Conservation (phyloP, 1,140 invertebrate genomes). For the Anadara kagoshimensis region DNA sequence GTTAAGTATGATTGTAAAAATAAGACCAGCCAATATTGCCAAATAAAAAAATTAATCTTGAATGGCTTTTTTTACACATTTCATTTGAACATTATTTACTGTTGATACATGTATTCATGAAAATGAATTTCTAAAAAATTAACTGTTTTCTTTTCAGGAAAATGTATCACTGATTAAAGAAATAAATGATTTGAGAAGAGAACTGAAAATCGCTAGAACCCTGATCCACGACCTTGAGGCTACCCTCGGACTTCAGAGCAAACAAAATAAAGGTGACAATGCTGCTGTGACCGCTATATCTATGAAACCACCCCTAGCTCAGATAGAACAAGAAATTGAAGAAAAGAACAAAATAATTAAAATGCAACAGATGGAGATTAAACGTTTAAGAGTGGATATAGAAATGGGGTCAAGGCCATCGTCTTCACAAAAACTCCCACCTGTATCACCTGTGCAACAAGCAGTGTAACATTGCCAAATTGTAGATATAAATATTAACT, state of each 20-base stretch:
- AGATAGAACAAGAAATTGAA: conserved; percentile 79
- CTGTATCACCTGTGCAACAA: neutral
- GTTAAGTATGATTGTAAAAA: too few species aligned
- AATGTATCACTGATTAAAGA: conserved; percentile 85
- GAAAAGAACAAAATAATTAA: conserved; percentile 74
- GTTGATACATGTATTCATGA: neutral
- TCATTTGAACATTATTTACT: too few species aligned
- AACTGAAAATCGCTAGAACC: conserved; percentile 80
- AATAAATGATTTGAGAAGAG: conserved; percentile 82
- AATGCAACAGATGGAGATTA: conserved; percentile 71
- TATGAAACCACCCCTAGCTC: conserved; percentile 78
- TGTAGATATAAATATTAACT: too few species aligned
- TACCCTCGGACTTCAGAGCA: conserved; percentile 77
- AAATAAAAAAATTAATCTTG: too few species aligned
- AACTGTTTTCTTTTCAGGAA: conserved; percentile 76
- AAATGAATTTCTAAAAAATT: neutral
- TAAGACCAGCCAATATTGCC: too few species aligned
- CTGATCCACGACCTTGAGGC: conserved; percentile 82
- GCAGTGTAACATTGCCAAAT: too few species aligned
- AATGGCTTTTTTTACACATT: too few species aligned
- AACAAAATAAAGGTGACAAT: conserved; percentile 76
- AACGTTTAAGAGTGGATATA: conserved; percentile 62
- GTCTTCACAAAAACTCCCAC: conserved; percentile 15
- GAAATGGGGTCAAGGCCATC: conserved; percentile 56
- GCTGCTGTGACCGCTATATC: conserved; percentile 76